Evolutionary conservation across 2,797 vertebrate genomes (phyloP).

Genomic region (Dryobates pubescens): DNA sequence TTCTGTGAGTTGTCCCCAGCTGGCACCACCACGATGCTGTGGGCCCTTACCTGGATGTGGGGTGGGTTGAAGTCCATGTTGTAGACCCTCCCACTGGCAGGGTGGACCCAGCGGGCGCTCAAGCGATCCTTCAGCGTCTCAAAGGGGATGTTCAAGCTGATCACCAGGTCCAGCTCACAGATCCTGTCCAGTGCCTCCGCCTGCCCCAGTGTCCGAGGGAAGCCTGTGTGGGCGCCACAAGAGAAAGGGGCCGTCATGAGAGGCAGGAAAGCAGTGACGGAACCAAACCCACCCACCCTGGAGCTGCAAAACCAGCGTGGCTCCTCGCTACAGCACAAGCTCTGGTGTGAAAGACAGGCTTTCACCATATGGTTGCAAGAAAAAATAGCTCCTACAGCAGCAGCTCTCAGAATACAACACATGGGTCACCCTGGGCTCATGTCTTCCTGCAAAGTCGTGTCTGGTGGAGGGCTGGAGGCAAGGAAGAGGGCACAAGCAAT

Average conservation of each 20-base stretch:
- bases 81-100: slow-evolving; percentile 90
- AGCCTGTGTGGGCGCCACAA: slow-evolving; percentile 77
- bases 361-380: slow-evolving; percentile 11
- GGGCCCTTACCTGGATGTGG: slow-evolving; percentile 78
- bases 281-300: fast-evolving
- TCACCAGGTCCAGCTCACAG: slow-evolving; percentile 89
- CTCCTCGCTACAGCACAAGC: neutral
- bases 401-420: neutral
- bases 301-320: neutral
- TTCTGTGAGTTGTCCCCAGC: fast-evolving
- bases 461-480: neutral
- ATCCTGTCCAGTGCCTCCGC: slow-evolving; percentile 86
- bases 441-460: neutral
- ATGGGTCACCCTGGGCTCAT: neutral
- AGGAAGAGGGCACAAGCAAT: neutral
- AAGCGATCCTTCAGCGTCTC: slow-evolving; percentile 92
- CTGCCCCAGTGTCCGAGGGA: slow-evolving; percentile 89
- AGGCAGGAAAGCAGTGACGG: neutral
- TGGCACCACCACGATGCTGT: fast-evolving
- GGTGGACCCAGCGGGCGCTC: slow-evolving; percentile 91
- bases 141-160: slow-evolving; percentile 93
- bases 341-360: neutral
- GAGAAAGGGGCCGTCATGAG: fast-evolving
- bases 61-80: slow-evolving; percentile 96
- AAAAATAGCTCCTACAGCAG: slow-evolving; percentile 42